Conservation (phyloP, 2,888 invertebrate genomes). For the Cephus rjabovi region DNA sequence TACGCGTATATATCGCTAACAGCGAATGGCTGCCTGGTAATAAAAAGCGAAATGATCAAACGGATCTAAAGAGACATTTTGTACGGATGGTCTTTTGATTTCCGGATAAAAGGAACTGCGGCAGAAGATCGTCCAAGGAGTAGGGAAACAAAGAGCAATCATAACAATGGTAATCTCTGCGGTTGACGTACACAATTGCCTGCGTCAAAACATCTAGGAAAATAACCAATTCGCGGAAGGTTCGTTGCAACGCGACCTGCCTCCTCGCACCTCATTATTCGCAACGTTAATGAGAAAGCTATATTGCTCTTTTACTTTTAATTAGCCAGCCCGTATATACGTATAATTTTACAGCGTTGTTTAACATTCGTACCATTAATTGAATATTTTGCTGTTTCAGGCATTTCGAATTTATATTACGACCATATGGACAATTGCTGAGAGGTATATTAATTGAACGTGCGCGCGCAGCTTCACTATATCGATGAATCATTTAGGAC, state of each 20-base stretch:
- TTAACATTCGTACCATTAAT: background rate
- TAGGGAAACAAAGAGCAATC: slow-evolving; percentile 58
- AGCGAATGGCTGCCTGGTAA: background rate
- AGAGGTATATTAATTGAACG: background rate
- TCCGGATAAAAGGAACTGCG: background rate
- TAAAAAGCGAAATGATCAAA: background rate
- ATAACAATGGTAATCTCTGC: slow-evolving; percentile 60
- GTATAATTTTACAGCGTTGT: background rate
- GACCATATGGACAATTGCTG: background rate
- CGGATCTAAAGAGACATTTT: background rate
- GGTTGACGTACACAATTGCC: slow-evolving; percentile 58
- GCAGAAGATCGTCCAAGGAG: slow-evolving; percentile 9
- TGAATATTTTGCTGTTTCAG: background rate
- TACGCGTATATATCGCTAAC: background rate
- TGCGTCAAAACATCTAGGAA: slow-evolving; percentile 50
- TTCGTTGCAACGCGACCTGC: slow-evolving; percentile 47
- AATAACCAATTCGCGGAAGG: slow-evolving; percentile 61
- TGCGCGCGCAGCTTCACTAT: slow-evolving; percentile 41
- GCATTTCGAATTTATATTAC: background rate
- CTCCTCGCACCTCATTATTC: slow-evolving; percentile 45
- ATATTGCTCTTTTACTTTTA: slow-evolving; percentile 30
- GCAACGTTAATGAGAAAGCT: slow-evolving; percentile 46
- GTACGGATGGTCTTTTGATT: background rate
- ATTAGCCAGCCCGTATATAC: slow-evolving; percentile 9
- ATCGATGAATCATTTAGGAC: slow-evolving; percentile 37